Percentiles rank a stretch among this genome's conserved stretches.
phyloP scores from a whole-genome alignment of 2,888 invertebrate species.

The Zaprionus bogoriensis region DNA sequence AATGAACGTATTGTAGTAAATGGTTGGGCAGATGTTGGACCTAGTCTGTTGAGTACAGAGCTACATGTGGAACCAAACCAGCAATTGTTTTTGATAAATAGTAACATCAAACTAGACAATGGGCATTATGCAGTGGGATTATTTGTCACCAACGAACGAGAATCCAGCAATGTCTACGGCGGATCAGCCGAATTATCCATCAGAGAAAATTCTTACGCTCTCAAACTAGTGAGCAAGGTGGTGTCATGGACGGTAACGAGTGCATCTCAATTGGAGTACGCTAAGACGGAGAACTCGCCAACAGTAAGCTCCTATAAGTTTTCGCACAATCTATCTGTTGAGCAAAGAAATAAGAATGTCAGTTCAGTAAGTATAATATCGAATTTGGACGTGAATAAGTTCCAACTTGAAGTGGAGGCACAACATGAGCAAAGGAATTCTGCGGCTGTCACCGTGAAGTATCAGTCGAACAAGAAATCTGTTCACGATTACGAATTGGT shows the following conservation, averaged over 20 bases:
- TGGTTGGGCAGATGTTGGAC: conserved; percentile 75
- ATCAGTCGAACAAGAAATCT: conserved; percentile 81
- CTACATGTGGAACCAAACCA: conserved; percentile 62
- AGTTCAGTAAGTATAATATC: conserved; percentile 83
- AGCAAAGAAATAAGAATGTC: conserved; percentile 49
- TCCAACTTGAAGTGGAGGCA: conserved; percentile 85
- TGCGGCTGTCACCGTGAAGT: conserved; percentile 84
- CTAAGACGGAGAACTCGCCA: conserved; percentile 37
- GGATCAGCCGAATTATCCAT: conserved; percentile 54
- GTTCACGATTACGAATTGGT: conserved; percentile 84
- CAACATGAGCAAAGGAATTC: conserved; percentile 85
- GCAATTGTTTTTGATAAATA: conserved; percentile 60
- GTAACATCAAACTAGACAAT: conserved; percentile 63
- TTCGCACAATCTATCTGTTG: conserved; percentile 47
- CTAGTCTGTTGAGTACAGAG: conserved; percentile 55
- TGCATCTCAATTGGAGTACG: conserved; percentile 48
- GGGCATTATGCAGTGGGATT: conserved; percentile 65
- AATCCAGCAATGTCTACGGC: conserved; percentile 68
- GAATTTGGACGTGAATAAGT: conserved; percentile 54
- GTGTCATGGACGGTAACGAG: conserved; percentile 50
- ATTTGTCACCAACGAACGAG: conserved; percentile 69
- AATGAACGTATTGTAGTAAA: conserved; percentile 67
- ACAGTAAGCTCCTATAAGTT: conserved; percentile 54
- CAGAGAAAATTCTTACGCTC: conserved; percentile 38
- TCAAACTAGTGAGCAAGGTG: conserved; percentile 59